Evolutionary conservation across 2,888 invertebrate species (phyloP).

Genomic region (Sicus ferrugineus): DNA sequence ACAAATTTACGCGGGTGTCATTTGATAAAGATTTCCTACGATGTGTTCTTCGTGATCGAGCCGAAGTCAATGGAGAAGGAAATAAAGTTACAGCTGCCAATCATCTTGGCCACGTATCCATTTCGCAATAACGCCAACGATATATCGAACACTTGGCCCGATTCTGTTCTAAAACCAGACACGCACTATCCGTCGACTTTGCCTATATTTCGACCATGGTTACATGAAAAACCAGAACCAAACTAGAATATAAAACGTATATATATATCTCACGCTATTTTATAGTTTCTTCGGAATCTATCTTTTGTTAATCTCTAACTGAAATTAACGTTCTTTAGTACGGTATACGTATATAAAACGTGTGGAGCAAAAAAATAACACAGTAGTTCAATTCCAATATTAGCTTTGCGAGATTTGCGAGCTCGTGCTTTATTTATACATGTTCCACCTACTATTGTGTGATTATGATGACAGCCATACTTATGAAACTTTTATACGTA

Average conservation of each 20-base stretch:
- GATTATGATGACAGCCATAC: background rate
- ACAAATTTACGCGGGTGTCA: conserved; percentile 94
- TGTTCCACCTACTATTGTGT: too few relatives aligned
- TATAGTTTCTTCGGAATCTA: too few relatives aligned
- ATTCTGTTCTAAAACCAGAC: conserved; percentile 76
- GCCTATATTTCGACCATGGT: conserved; percentile 90
- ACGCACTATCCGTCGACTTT: conserved; percentile 93
- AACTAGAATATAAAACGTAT: too few relatives aligned
- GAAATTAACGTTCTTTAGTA: too few relatives aligned
- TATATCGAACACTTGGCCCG: conserved; percentile 68
- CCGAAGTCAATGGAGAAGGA: conserved; percentile 92
- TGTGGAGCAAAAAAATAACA: too few relatives aligned
- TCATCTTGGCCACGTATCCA: conserved; percentile 91
- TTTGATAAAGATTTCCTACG: conserved; percentile 91
- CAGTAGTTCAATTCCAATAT: too few relatives aligned
- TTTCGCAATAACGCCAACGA: conserved; percentile 74
- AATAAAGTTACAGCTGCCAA: conserved; percentile 89
- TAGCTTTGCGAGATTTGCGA: too few relatives aligned
- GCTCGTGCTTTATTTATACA: too few relatives aligned
- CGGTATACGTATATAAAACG: too few relatives aligned
- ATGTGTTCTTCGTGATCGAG: conserved; percentile 89
- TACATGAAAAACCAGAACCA: conserved; percentile 71
- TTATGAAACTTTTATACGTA: background rate
- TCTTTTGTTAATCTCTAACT: too few relatives aligned
- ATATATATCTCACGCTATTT: too few relatives aligned